Base-by-base conservation (phyloP, 2,113 vertebrate species). In the Chauna torquata region DNA sequence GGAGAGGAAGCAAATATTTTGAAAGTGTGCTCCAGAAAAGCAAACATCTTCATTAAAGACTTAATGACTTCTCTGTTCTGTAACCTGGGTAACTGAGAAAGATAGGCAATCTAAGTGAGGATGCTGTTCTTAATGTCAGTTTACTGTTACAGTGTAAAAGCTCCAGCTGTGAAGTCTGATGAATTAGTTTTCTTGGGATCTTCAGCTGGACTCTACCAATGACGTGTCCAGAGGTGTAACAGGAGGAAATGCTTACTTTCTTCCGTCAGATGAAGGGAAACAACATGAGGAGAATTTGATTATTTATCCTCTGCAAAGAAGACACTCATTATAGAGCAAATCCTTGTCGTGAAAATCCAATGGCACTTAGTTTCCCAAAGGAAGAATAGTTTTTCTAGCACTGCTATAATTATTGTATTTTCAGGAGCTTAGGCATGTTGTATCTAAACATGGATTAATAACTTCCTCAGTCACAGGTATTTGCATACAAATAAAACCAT, bases 361-460 rank as follows among this genome's bases (percentile, higher is more conserved):
- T 80, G 69, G 8, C n/a, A 96, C 42, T 96, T 95, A 92, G 38
- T 95, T 97, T 97, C 82, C 79, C 85, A 83, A 96, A 81, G 62
- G 66, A 97, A 96, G 59, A 64, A 76, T 92, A 59, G 81, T 45
- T 92, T 97, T 96, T 54, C 65, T 92, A 83, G 55, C 58, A 76
- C 75, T 96, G 71, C 78, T 95, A 65, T 95, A 97, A 88, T 88
- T 90, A 95, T 62, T 76, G 23, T 95, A 75, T 78, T 94, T 97
- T 92, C 82, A 98, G 87, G 77, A 95, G 44, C 77, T 94, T 64
- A 97, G 61, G 38, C 6, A 22, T 92, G 75, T 92, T 97, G 27
- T 86, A 92, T 95, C 90, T 97, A 97, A 97, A 97, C 75, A 90
- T 66, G 82, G 81, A 96, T 97, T 97, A 97, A 95, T 94, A 96